Conservation (phyloP, 2,797 vertebrate species). For the Lithobates sylvaticus region DNA sequence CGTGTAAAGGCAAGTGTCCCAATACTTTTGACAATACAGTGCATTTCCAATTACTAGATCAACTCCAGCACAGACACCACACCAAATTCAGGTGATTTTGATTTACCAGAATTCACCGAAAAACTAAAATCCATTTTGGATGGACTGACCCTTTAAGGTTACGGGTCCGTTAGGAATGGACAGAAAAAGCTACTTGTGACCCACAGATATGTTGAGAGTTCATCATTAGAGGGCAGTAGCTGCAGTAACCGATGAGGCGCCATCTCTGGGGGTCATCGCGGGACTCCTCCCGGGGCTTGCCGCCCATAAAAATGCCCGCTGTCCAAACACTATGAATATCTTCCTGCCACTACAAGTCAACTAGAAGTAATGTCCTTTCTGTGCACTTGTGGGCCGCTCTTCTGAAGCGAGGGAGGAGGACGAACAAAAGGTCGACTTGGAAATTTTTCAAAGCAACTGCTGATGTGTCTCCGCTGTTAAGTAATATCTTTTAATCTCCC, state of each 20-base stretch:
- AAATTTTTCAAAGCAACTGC: slow-evolving; percentile 50
- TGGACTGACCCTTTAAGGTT: too few species aligned
- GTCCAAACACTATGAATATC: slow-evolving; percentile 23
- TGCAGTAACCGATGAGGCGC: not conserved
- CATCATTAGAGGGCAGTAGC: not conserved
- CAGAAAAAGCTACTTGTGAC: too few species aligned
- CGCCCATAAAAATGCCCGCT: not conserved
- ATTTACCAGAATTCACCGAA: too few species aligned
- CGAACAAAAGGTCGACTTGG: slow-evolving; percentile 50
- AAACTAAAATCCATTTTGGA: too few species aligned
- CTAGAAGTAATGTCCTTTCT: slow-evolving; percentile 52
- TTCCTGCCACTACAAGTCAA: slow-evolving; percentile 14
- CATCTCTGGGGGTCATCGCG: not conserved
- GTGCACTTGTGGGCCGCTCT: slow-evolving; percentile 20
- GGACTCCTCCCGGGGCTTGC: slow-evolving; percentile 1
- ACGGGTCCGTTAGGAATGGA: too few species aligned
- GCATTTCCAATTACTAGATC: too few species aligned
- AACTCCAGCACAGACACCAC: too few species aligned
- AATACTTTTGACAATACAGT: too few species aligned
- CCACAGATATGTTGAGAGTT: not conserved
- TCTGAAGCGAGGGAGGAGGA: slow-evolving; percentile 12
- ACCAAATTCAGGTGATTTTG: too few species aligned
- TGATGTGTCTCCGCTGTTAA: slow-evolving; percentile 42
- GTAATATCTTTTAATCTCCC: slow-evolving; percentile 50
- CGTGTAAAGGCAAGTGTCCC: too few species aligned